Conservation (phyloP, 1,140 invertebrate species). For the Nasonia giraulti region DNA sequence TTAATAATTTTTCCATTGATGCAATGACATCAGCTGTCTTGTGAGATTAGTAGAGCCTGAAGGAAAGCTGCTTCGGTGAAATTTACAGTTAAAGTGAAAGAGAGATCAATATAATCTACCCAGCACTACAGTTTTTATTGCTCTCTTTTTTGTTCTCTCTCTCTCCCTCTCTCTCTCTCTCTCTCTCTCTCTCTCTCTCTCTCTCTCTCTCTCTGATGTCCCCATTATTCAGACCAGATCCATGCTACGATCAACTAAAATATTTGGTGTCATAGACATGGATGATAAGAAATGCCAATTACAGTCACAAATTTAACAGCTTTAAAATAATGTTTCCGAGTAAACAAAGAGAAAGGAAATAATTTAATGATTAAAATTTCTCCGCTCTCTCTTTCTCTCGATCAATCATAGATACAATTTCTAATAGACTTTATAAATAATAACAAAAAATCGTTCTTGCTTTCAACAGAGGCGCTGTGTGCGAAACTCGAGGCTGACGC, state of each 20-base stretch:
- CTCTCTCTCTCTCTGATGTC: too few relatives aligned
- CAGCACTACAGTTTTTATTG: background rate
- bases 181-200: background rate
- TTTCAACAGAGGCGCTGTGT: conserved; percentile 85
- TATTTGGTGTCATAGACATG: too few relatives aligned
- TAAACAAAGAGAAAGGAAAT: too few relatives aligned
- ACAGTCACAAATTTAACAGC: too few relatives aligned
- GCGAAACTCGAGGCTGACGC: conserved; percentile 92
- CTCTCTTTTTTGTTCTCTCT: background rate
- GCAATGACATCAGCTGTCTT: background rate
- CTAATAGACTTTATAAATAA: background rate
- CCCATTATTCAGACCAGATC: too few relatives aligned
- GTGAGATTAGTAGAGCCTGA: background rate
- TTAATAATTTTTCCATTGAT: too few relatives aligned
- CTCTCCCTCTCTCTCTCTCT: background rate
- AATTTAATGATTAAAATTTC: too few relatives aligned
- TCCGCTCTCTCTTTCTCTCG: background rate
- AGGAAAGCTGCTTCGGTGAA: background rate
- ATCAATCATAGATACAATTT: background rate
- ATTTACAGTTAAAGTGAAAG: background rate
- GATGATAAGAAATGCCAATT: too few relatives aligned
- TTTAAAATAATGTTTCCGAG: too few relatives aligned
- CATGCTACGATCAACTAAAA: too few relatives aligned
- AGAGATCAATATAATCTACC: background rate
- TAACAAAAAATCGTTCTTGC: background rate